These are phyloP conservation scores for Ormyrus nitidulus DNA, from an alignment of 2,888 invertebrate species.

Conservation along the genomic window DNA sequence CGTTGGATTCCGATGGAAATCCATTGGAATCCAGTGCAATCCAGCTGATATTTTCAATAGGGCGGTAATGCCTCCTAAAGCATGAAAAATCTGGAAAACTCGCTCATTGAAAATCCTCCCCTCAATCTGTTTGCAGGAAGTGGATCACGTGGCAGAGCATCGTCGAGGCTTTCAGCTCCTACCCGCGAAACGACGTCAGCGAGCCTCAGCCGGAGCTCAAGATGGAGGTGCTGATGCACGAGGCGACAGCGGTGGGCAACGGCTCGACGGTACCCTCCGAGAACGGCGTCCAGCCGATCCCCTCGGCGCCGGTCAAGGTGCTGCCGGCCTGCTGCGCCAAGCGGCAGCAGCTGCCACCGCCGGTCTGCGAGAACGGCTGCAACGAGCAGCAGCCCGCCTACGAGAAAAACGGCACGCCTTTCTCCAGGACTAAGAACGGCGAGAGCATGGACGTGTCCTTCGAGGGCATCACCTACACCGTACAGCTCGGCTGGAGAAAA, in stretches of 20 bases:
- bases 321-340: constrained; percentile 12
- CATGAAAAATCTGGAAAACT: no score
- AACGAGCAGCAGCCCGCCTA: constrained; percentile 12
- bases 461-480: constrained; percentile 84
- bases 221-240: constrained; percentile 73
- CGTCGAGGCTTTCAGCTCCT: background rate
- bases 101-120: no score
- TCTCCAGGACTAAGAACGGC: constrained; percentile 54
- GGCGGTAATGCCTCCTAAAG: no score
- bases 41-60: no score
- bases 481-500: constrained; percentile 83
- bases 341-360: background rate
- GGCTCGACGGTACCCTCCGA: background rate
- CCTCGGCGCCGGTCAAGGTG: background rate
- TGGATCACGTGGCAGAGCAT: background rate
- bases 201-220: constrained; percentile 4
- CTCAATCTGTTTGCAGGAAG: background rate
- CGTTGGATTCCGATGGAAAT: no score
- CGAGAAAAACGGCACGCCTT: constrained; percentile 55
- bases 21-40: no score
- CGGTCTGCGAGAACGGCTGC: constrained; percentile 15
- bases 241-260: constrained; percentile 62
- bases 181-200: background rate
- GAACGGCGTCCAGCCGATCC: background rate
- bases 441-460: constrained; percentile 85